These are phyloP conservation scores for Hydriomena furcata DNA, from an alignment of 2,888 invertebrate species.

Conservation along the genomic window DNA sequence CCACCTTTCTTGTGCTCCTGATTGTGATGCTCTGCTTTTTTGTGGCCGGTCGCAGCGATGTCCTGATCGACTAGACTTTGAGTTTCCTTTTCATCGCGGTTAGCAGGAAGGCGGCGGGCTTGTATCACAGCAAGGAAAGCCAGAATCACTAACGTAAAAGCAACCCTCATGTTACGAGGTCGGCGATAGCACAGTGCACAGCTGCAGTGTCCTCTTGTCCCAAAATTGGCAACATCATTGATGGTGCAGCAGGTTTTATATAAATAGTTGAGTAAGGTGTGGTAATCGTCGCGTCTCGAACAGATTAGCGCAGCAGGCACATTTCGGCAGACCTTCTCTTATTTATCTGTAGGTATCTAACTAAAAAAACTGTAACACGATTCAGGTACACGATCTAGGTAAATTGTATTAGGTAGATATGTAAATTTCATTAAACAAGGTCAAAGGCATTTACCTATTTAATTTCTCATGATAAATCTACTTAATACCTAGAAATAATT, in stretches of 20 bases:
- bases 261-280: constrained; percentile 77
- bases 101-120: constrained; percentile 58
- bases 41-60: constrained; percentile 71
- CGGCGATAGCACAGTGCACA: constrained; percentile 42
- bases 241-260: constrained; percentile 78
- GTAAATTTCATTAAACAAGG: too few species aligned
- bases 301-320: constrained; percentile 37
- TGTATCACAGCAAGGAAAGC: constrained; percentile 51
- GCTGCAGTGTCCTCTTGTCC: constrained; percentile 56
- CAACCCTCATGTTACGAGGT: constrained; percentile 61
- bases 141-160: constrained; percentile 58
- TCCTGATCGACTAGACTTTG: constrained; percentile 55
- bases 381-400: too few species aligned
- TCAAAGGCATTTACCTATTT: too few species aligned
- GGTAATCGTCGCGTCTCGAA: constrained; percentile 67
- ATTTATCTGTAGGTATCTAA: constrained; percentile 5
- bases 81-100: constrained; percentile 44
- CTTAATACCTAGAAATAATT: background rate
- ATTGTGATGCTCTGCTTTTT: constrained; percentile 73
- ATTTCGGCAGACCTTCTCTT: constrained; percentile 22
- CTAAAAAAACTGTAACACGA: constrained; percentile 5
- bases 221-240: constrained; percentile 69
- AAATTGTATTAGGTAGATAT: too few species aligned
- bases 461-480: background rate
- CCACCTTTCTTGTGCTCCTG: constrained; percentile 85